Percentiles rank a stretch among this genome's conserved stretches.
Evolutionary conservation across 1,140 invertebrate species (phyloP).

Genomic region (Anthonomus grandis): DNA sequence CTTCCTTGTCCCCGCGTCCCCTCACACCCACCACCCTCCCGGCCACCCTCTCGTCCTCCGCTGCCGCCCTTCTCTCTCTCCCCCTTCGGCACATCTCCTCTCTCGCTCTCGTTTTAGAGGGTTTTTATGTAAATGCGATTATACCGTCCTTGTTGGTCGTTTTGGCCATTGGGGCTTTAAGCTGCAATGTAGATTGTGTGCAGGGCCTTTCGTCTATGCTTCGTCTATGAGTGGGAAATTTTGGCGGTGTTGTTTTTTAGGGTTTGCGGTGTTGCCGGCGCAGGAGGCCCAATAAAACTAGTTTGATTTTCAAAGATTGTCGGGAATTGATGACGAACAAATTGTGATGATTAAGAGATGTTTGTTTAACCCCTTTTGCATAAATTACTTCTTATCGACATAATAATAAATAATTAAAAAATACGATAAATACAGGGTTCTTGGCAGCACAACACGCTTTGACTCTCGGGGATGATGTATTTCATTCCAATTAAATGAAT

Average conservation of each 20-base stretch:
- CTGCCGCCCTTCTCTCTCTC: neutral
- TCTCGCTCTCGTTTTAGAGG: conserved; percentile 17
- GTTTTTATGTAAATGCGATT: conserved; percentile 20
- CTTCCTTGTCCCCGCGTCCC: conserved; percentile 15
- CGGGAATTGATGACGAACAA: too few species aligned
- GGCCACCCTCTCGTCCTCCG: neutral
- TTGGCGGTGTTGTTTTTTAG: neutral
- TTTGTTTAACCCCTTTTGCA: too few species aligned
- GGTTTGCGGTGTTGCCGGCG: too few species aligned
- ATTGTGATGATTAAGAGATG: too few species aligned
- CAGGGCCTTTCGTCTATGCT: neutral
- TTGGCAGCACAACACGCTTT: too few species aligned
- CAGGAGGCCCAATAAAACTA: too few species aligned
- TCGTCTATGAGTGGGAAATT: conserved; percentile 5
- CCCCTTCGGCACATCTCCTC: neutral
- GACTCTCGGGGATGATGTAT: too few species aligned
- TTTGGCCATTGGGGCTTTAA: conserved; percentile 5
- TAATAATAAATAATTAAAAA: too few species aligned
- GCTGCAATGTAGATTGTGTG: conserved; percentile 3
- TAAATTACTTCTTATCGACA: too few species aligned
- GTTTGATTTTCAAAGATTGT: too few species aligned
- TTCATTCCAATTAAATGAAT: conserved; percentile 7
- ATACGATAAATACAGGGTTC: too few species aligned
- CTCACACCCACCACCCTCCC: too few species aligned
- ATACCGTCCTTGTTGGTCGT: conserved; percentile 11